Evolutionary conservation across 2,113 vertebrate genomes (phyloP), one percentile per base, ranked within the genome.

Genomic region (Ictalurus furcatus): DNA sequence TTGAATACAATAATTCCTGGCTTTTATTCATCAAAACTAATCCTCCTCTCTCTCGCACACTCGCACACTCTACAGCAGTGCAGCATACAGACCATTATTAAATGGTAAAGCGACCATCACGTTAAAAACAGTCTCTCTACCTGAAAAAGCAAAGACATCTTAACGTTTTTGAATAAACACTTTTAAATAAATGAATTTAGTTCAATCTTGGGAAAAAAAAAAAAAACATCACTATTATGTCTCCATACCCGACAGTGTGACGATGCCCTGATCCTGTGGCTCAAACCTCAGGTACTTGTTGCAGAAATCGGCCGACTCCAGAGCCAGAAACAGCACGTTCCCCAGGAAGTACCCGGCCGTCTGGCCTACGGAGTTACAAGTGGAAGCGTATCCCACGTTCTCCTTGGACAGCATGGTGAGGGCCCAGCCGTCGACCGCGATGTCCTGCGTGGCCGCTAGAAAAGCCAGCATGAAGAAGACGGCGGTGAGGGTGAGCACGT

Each of bases 371-470:
- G 98, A 99, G 95, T 99, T 99, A 93, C 98, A 99, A 0, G 98
- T 99, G 25, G 98, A 99, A 0, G 98, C 98, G 6, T 99, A 99
- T 48, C 98, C 98, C 90, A 99, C 98, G 30, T 99, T 99, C 92
- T 99, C 96, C 84, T 97, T 94, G 56, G 98, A 99, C 73, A 99
- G 90, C 98, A 99, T 99, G 9, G 98, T 99, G 12, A 99, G 94
- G 13, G 98, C 98, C 98, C 98, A 99, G 87, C 98, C 98, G 6
- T 99, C 98, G 90, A 99, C 98, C 0, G 98, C 98, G 21, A 99
- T 97, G 93, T 99, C 98, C 96, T 99, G 98, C 7, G 98, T 99
- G n/a, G 98, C 98, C 1, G 98, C 98, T 91, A 99, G 94, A 91
- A 99, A 99, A 83, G 98, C 96, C 69, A 99, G 97, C 93, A 99